Base-by-base conservation (phyloP, 1,140 invertebrate species). In the Achatina immaculata region DNA sequence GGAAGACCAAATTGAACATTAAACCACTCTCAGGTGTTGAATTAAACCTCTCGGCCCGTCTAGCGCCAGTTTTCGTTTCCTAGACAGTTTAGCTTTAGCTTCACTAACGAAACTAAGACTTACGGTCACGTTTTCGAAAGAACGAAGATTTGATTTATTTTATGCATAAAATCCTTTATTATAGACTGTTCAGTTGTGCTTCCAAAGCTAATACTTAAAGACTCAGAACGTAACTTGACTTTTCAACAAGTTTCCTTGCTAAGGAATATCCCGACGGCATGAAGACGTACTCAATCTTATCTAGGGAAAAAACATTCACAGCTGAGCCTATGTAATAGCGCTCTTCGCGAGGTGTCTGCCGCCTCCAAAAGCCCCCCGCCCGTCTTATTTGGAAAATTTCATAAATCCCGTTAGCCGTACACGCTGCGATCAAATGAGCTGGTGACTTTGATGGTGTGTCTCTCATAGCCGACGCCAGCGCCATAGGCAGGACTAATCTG, bases 1-100 rank as follows among this genome's bases (percentile, higher is more conserved):
- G 16, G 36, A 69, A 69, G 68, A 69, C 68, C 36, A 69, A 69
- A 69, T 69, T 69, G 68, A 69, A 69, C 68, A 69, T 69, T 69
- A 69, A 69, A 69, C 68, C 68, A 43, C n/a, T 11, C 36, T 19
- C 36, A 69, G 36, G 68, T 40, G 68, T 69, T 69, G 36, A 69
- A 42, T 69, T 69, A 69, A 69, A 69, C 19, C 68, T n/a, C 58
- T 34, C 7, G n/a, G 1, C 28, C 58, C 16, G n/a, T 28, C 58
- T 62, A 4, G n/a, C 28, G 3, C 28, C n/a, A 62, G 58, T 28
- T 62, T 62, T 16, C 16, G 58, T 31, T 62, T 62, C n/a, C n/a
- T 31, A 62, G 58, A 62, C n/a, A n/a, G n/a, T n/a, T n/a, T n/a
- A n/a, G n/a, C n/a, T n/a, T n/a, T n/a, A n/a, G n/a, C n/a, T n/a